Evolutionary conservation across 2,797 vertebrate genomes (phyloP), one percentile per base, ranked within the genome.

Genomic region (Macroramphosus scolopax): DNA sequence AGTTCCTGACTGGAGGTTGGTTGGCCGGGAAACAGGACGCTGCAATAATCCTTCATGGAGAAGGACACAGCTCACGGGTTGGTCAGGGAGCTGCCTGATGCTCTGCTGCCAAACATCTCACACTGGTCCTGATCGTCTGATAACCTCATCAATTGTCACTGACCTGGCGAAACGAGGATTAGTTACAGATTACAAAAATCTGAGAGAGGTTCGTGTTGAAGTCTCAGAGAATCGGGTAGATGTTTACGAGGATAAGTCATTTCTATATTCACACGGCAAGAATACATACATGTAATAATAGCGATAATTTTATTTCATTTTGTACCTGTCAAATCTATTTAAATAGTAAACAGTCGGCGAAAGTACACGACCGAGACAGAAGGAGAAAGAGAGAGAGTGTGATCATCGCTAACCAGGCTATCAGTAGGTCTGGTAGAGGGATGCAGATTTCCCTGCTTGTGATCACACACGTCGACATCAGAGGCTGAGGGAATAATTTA

Each of bases 391-490:
- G 20, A 38, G 2, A 11, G 4, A 12, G 13, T 24, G 16, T 16
- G 22, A 64, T 45, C n/a, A 51, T n/a, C 4, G 30, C 33, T 34
- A 12, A 13, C 37, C 16, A 16, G 34, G 26, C 18, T 25, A 22
- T 50, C 43, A 54, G 36, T 22, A 28, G 31, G 18, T 55, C 46
- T 62, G 16, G 20, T 17, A 34, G 32, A 46, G 24, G 55, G 32
- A 29, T 46, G 15, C 15, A 58, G 25, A 60, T 44, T 33, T 17
- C 6, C 8, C 17, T 16, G 17, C n/a, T 53, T 26, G 17, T 46
- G 49, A 68, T 64, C 52, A 62, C 13, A 48, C 15, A 60, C 51
- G 63, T 50, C 15, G 18, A 16, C 17, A 34, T 8, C 12, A n/a
- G 24, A 50, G 47, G 61, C 43, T 56, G 31, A 15, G 36, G 29